Evolutionary conservation across 2,797 vertebrate species (phyloP).

Genomic region (Cheirogaleus major): DNA sequence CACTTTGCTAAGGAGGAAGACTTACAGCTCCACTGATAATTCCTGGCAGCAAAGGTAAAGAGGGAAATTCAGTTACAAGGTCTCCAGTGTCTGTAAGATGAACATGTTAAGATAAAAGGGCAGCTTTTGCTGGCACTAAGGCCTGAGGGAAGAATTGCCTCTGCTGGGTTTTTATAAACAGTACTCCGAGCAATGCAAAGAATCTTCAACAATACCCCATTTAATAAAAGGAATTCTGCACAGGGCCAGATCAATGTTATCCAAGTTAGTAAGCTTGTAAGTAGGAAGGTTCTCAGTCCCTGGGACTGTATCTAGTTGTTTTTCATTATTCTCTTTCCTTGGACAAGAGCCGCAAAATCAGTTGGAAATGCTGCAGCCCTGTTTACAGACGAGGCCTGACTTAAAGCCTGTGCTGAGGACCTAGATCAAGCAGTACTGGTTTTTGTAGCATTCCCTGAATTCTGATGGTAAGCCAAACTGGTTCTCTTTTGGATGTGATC

Average conservation of each 20-base stretch:
- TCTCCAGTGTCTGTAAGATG: background rate
- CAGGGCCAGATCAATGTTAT: background rate
- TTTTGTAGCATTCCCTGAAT: background rate
- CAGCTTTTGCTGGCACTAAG: background rate
- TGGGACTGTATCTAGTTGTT: background rate
- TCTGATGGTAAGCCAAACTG: background rate
- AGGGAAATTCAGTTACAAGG: conserved; percentile 1
- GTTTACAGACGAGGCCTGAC: background rate
- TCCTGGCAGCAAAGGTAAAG: background rate
- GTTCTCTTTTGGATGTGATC: conserved; percentile 23
- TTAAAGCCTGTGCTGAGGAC: background rate
- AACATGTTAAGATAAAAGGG: background rate
- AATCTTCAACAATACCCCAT: background rate
- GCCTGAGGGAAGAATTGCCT: background rate
- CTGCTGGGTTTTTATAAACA: background rate
- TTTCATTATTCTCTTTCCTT: conserved; percentile 3
- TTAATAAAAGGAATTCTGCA: background rate
- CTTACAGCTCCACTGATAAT: background rate
- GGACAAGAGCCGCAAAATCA: background rate
- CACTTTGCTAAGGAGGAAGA: background rate
- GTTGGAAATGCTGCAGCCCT: background rate
- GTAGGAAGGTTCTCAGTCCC: conserved; percentile 23
- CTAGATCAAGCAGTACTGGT: background rate
- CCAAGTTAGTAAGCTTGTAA: background rate
- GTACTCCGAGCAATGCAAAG: background rate